Conservation (phyloP, 2,888 invertebrate species). For the Synergus umbraculus region DNA sequence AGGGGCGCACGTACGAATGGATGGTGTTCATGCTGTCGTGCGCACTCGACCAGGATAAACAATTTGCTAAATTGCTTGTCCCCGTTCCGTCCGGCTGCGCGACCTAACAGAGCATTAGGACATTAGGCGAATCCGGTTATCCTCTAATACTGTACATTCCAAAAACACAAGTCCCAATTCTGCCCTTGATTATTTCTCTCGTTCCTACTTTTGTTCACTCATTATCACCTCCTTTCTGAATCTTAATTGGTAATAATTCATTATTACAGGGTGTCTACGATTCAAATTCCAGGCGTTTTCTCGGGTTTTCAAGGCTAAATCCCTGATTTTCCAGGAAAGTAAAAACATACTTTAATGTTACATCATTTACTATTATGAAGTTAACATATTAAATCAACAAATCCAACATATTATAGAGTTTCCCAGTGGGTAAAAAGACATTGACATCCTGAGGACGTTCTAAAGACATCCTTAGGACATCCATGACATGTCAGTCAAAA, state of each 20-base stretch:
- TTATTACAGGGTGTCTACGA: background rate
- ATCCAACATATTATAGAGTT: too few relatives aligned
- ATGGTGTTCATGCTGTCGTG: slow-evolving; percentile 40
- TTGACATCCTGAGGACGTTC: too few relatives aligned
- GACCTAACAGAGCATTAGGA: slow-evolving; percentile 37
- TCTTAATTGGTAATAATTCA: too few relatives aligned
- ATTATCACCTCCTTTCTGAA: background rate
- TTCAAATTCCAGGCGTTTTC: too few relatives aligned
- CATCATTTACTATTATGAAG: too few relatives aligned
- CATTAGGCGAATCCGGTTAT: slow-evolving; percentile 32
- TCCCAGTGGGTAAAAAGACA: too few relatives aligned
- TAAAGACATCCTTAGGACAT: too few relatives aligned
- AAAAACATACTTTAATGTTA: too few relatives aligned
- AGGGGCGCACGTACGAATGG: slow-evolving; percentile 48
- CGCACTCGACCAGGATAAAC: slow-evolving; percentile 52
- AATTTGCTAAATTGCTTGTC: slow-evolving; percentile 53
- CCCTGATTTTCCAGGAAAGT: too few relatives aligned
- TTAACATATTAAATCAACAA: too few relatives aligned
- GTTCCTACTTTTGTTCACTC: background rate
- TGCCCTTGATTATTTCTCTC: background rate
- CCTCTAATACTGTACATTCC: slow-evolving; percentile 14
- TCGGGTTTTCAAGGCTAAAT: too few relatives aligned
- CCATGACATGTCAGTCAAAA: too few relatives aligned
- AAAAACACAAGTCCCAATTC: background rate
- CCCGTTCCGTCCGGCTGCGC: slow-evolving; percentile 42